phyloP scores from a whole-genome alignment of 2,888 invertebrate genomes.

The Eupithecia subumbrata region DNA sequence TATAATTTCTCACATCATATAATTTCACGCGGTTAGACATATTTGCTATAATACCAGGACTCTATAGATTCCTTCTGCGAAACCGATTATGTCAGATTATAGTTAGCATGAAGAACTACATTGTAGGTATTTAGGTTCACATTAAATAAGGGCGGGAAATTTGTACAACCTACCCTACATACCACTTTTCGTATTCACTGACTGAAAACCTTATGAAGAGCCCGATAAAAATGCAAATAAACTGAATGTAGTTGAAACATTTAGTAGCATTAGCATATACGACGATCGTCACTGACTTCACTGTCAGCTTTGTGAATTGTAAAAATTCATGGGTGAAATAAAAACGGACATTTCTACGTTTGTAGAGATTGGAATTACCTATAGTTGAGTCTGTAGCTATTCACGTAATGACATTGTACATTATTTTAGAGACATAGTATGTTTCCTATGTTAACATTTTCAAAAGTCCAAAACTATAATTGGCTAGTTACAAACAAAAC shows the following conservation, averaged over 20 bases:
- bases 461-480: background rate
- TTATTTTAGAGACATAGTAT: background rate
- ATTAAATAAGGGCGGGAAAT: background rate
- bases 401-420: background rate
- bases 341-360: constrained; percentile 6
- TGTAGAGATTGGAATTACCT: background rate
- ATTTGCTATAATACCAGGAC: background rate
- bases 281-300: constrained; percentile 48
- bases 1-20: background rate
- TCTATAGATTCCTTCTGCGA: background rate
- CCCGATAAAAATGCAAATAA: constrained; percentile 58
- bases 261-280: constrained; percentile 59
- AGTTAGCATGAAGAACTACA: background rate
- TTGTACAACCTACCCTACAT: background rate
- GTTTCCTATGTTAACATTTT: background rate
- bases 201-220: constrained; percentile 47
- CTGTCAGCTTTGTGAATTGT: constrained; percentile 41
- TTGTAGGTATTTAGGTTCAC: background rate
- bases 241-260: constrained; percentile 60
- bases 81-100: background rate
- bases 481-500: background rate
- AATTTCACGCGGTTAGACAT: background rate
- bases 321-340: constrained; percentile 14
- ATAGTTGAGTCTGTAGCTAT: background rate
- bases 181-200: constrained; percentile 14